Evolutionary conservation across 2,888 invertebrate genomes (phyloP).

Genomic region (Temnothorax ravouxi): DNA sequence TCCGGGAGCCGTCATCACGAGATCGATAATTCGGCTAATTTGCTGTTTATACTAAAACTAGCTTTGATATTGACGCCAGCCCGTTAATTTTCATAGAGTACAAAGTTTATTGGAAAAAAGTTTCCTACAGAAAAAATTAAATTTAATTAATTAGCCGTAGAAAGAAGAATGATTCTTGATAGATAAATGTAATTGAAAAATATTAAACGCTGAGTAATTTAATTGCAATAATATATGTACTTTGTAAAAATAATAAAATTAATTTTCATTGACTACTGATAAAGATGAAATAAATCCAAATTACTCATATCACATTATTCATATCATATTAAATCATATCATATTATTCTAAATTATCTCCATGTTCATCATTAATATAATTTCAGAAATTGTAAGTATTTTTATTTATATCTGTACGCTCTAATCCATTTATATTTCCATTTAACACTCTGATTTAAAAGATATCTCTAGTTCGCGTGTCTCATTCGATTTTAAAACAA

Average conservation of each 20-base stretch:
- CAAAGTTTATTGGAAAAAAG: not conserved
- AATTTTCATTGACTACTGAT: not conserved
- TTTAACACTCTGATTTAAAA: not conserved
- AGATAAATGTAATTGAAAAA: not conserved
- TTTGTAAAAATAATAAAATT: constrained; percentile 1
- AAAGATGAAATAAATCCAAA: not conserved
- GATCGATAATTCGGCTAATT: constrained; percentile 53
- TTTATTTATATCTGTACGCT: constrained; percentile 5
- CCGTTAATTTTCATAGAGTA: constrained; percentile 25
- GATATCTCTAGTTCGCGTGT: not conserved
- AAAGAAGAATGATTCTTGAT: not conserved
- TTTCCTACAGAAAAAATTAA: not conserved
- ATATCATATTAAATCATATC: no score
- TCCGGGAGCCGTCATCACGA: constrained; percentile 41
- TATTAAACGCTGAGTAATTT: not conserved
- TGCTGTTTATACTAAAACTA: constrained; percentile 40
- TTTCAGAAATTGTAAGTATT: not conserved
- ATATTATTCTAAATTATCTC: not conserved
- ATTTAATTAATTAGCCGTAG: not conserved
- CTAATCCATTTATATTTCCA: not conserved
- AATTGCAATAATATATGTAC: not conserved
- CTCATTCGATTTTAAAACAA: not conserved
- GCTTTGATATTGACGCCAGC: constrained; percentile 9
- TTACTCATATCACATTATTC: not conserved
- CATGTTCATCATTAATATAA: not conserved